These are phyloP conservation scores for Lynx canadensis DNA, from an alignment of 2,113 vertebrate species.

Conservation along the genomic window DNA sequence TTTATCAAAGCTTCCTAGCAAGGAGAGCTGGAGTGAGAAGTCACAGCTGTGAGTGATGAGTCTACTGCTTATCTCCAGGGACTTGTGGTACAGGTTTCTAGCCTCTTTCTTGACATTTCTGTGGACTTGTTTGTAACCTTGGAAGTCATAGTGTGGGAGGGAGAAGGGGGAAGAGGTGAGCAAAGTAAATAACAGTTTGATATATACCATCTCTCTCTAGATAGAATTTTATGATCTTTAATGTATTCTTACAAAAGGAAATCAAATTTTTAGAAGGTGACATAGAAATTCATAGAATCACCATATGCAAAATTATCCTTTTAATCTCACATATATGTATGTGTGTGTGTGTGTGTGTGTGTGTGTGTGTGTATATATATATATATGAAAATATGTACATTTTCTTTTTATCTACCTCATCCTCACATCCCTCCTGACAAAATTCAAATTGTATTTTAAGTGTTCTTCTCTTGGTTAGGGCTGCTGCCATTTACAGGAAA, in stretches of 20 bases:
- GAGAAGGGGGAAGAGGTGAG: neutral
- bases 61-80: neutral
- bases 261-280: slow-evolving; percentile 22
- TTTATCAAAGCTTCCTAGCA: neutral
- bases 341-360: neutral
- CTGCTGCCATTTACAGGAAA: slow-evolving; percentile 54
- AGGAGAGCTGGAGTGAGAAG: neutral
- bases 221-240: slow-evolving; percentile 6
- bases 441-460: slow-evolving; percentile 44
- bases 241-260: slow-evolving; percentile 11
- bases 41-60: neutral
- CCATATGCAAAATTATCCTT: neutral
- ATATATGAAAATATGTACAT: neutral
- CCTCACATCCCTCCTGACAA: neutral
- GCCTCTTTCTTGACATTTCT: slow-evolving; percentile 39
- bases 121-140: neutral
- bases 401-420: neutral
- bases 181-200: neutral
- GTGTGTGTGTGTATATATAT: rapidly evolving
- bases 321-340: neutral
- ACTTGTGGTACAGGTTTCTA: neutral
- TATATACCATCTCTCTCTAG: neutral
- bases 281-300: neutral
- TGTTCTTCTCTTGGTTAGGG: slow-evolving; percentile 35
- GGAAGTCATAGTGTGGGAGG: neutral